Conservation (phyloP, 2,888 invertebrate genomes). For the Aspidiotus rigidus region DNA sequence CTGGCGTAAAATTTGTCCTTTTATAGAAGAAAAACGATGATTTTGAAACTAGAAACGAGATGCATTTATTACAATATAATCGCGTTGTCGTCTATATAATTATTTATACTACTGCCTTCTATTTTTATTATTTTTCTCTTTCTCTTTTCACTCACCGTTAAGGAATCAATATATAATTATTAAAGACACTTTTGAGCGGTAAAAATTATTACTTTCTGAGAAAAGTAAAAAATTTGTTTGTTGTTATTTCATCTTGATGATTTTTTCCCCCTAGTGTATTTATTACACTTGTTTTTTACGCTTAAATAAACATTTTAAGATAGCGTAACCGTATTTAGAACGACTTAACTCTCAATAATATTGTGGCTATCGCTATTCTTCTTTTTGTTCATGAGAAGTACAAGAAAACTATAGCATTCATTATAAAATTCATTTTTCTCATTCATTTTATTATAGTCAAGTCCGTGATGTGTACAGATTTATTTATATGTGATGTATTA, state of each 20-base stretch:
- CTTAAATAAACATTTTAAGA: background rate
- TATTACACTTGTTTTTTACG: slow-evolving; percentile 17
- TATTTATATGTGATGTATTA: slow-evolving; percentile 14
- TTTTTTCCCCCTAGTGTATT: background rate
- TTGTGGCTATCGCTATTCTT: background rate
- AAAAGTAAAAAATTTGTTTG: background rate
- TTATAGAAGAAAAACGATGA: too few relatives aligned
- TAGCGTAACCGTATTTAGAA: background rate
- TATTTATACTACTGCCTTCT: too few relatives aligned
- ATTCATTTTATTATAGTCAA: slow-evolving; percentile 1
- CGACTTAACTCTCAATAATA: background rate
- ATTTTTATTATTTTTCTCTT: too few relatives aligned
- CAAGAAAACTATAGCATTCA: too few relatives aligned
- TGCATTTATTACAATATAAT: too few relatives aligned
- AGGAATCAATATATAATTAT: too few relatives aligned
- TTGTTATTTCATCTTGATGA: background rate
- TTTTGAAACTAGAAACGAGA: too few relatives aligned
- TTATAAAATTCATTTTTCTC: background rate
- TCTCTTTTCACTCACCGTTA: too few relatives aligned
- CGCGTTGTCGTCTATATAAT: too few relatives aligned
- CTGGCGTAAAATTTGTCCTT: too few relatives aligned
- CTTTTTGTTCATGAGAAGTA: too few relatives aligned
- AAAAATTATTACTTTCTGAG: background rate
- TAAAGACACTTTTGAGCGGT: background rate
- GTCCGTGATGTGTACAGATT: slow-evolving; percentile 9